These are phyloP conservation scores for Nannoperca obscura DNA, from an alignment of 2,797 vertebrate genomes.

Conservation along the genomic window DNA sequence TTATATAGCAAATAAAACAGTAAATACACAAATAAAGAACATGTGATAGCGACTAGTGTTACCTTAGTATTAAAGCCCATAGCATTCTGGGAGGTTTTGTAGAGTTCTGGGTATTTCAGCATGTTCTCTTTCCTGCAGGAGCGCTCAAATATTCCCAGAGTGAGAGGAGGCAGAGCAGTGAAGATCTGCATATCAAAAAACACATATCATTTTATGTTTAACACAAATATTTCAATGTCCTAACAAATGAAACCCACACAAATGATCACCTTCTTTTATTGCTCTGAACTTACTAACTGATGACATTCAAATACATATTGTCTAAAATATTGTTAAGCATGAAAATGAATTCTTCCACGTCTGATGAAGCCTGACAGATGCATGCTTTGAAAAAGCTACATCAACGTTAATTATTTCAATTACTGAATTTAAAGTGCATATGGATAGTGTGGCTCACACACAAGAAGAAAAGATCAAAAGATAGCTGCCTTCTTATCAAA, in stretches of 20 bases:
- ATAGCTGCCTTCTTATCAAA: neutral
- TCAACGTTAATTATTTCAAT: neutral
- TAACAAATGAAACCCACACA: neutral
- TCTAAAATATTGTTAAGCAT: neutral
- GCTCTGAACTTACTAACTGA: neutral
- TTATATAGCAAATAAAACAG: neutral
- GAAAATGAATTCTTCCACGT: neutral
- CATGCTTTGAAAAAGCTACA: neutral
- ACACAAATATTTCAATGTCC: neutral
- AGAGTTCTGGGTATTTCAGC: constrained; percentile 97
- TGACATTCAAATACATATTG: neutral
- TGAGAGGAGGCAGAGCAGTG: constrained; percentile 96
- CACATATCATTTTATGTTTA: neutral
- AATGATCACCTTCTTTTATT: neutral
- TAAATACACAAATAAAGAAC: neutral
- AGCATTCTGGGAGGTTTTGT: constrained; percentile 98
- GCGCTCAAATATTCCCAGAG: constrained; percentile 97
- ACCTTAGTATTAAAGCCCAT: constrained; percentile 95
- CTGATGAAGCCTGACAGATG: neutral
- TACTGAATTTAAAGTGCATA: neutral
- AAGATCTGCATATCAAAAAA: constrained; percentile 88
- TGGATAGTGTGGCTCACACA: neutral
- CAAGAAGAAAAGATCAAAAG: neutral
- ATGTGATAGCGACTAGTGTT: constrained; percentile 20
- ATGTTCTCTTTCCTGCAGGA: constrained; percentile 98